These are phyloP conservation scores for Gryon sp. DNA, from an alignment of 1,140 invertebrate genomes.

Conservation along the genomic window DNA sequence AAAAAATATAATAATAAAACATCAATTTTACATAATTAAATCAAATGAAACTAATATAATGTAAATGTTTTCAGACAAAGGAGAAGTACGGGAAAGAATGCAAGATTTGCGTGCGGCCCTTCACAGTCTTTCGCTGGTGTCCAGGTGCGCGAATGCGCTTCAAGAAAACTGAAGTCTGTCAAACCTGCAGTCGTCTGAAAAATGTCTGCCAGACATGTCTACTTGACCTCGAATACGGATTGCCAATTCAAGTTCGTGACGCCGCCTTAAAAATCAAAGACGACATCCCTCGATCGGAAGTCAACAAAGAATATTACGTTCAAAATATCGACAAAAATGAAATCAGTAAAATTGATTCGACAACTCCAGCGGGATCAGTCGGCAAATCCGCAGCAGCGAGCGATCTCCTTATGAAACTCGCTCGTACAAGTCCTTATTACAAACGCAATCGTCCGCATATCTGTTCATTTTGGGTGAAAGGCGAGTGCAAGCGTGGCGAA, in stretches of 20 bases:
- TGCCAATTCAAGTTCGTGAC: slow-evolving; percentile 97
- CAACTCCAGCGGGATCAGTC: slow-evolving; percentile 83
- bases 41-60: not conserved
- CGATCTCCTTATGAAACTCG: slow-evolving; percentile 96
- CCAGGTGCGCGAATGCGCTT: slow-evolving; percentile 99
- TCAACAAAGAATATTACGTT: slow-evolving; percentile 99
- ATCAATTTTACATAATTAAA: too few relatives aligned
- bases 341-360: slow-evolving; percentile 82
- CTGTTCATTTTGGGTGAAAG: slow-evolving; percentile 99
- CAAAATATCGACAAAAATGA: slow-evolving; percentile 93
- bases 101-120: slow-evolving; percentile 98
- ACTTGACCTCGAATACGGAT: slow-evolving; percentile 97
- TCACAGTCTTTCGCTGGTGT: slow-evolving; percentile 99
- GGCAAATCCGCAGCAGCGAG: slow-evolving; percentile 89
- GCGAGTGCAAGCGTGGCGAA: slow-evolving; percentile 98
- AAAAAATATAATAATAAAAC: too few relatives aligned
- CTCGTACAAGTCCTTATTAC: slow-evolving; percentile 98
- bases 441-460: slow-evolving; percentile 99
- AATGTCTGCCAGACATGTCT: slow-evolving; percentile 99
- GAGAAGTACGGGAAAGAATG: slow-evolving; percentile 99
- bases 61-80: slow-evolving; percentile 88
- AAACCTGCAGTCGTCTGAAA: slow-evolving; percentile 98
- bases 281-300: slow-evolving; percentile 97
- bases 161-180: slow-evolving; percentile 99
- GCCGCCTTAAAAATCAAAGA: slow-evolving; percentile 96